Conservation (phyloP, 1,140 invertebrate genomes). For the Euborellia annulipes region DNA sequence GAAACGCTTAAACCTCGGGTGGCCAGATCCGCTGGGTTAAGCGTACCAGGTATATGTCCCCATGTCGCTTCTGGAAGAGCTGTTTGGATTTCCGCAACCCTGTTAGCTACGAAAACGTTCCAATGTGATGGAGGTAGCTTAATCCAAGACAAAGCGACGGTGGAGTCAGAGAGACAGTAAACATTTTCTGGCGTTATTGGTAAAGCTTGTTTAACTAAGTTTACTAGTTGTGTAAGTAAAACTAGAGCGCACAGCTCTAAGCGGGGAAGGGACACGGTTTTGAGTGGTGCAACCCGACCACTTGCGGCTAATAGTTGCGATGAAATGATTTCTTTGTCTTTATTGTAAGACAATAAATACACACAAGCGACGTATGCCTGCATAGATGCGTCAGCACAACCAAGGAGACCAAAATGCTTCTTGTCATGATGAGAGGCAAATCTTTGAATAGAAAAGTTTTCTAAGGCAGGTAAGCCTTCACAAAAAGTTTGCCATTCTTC, state of each 20-base stretch:
- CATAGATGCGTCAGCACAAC: conserved; percentile 26
- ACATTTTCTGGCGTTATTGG: background rate
- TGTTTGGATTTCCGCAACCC: conserved; percentile 22
- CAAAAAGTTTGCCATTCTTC: conserved; percentile 16
- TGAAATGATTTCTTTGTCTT: background rate
- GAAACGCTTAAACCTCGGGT: no score
- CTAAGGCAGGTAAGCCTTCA: conserved; percentile 10
- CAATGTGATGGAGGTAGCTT: conserved; percentile 13
- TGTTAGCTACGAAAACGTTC: conserved; percentile 26
- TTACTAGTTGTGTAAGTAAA: conserved; percentile 1
- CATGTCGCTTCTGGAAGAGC: background rate
- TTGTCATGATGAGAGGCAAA: background rate
- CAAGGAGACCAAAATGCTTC: conserved; percentile 15
- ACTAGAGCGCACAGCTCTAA: conserved; percentile 1
- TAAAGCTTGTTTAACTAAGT: background rate
- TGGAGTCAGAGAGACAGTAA: conserved; percentile 23
- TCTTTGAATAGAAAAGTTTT: conserved; percentile 13
- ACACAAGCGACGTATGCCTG: conserved; percentile 25
- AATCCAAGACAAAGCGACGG: conserved; percentile 24
- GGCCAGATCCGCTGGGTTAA: no score
- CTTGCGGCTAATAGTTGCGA: background rate
- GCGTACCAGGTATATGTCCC: no score
- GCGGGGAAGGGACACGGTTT: conserved; percentile 2
- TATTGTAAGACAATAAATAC: conserved; percentile 20
- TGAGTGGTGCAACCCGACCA: conserved; percentile 1